A percentile compares a stretch with the other conserved stretches of the same genome.
Conservation (phyloP, 2,888 invertebrate species). For the Strigamia maritima region DNA sequence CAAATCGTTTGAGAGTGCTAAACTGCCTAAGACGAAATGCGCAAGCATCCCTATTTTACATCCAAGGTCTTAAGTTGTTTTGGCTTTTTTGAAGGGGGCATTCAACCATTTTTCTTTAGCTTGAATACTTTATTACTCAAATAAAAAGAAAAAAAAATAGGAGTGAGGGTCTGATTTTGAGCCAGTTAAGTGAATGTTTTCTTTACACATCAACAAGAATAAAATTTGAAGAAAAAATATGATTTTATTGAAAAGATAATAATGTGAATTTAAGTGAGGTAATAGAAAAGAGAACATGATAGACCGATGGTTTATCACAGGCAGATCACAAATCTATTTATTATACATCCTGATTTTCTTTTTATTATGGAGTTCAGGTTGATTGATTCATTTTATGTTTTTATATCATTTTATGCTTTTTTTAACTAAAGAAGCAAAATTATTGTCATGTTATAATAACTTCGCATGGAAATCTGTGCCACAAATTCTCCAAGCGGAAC, state of each 20-base stretch:
- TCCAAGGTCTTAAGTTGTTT: slow-evolving; percentile 12
- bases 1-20: slow-evolving; percentile 4
- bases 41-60: not conserved
- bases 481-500: too few relatives aligned
- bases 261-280: not conserved
- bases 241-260: not conserved
- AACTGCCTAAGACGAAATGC: slow-evolving; percentile 29
- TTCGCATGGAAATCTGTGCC: too few relatives aligned
- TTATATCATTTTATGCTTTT: too few relatives aligned
- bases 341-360: too few relatives aligned
- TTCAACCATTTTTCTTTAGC: slow-evolving; percentile 18
- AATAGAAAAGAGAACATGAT: not conserved
- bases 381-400: too few relatives aligned
- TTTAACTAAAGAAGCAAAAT: too few relatives aligned
- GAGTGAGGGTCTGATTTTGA: not conserved
- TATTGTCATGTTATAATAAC: too few relatives aligned
- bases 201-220: not conserved
- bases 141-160: not conserved
- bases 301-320: not conserved
- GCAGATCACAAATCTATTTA: too few relatives aligned
- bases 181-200: not conserved
- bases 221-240: not conserved
- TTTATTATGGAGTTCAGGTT: too few relatives aligned
- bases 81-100: slow-evolving; percentile 12
- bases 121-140: slow-evolving; percentile 8